A percentile compares a stretch with the other conserved stretches of the same genome.
phyloP scores from a whole-genome alignment of 1,140 invertebrate species.

The Euura lappo region DNA sequence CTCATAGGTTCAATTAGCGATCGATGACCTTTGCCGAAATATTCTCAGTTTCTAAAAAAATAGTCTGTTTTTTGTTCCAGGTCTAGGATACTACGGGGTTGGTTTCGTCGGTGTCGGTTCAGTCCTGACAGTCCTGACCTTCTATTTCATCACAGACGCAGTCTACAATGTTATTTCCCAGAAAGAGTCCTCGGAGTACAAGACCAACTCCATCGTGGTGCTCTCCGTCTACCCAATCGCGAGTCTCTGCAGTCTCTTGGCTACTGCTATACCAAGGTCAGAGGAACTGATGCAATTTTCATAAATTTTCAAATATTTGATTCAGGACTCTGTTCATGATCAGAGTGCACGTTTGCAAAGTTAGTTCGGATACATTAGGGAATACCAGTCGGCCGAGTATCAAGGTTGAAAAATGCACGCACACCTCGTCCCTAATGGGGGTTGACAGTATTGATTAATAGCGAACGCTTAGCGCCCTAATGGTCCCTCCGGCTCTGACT shows the following conservation, averaged over 20 bases:
- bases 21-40: background rate
- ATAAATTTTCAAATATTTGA: background rate
- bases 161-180: slow-evolving; percentile 44
- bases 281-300: slow-evolving; percentile 18
- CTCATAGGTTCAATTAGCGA: too few species aligned
- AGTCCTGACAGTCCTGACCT: slow-evolving; percentile 36
- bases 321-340: background rate
- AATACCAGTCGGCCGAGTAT: background rate
- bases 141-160: slow-evolving; percentile 45
- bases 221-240: slow-evolving; percentile 52
- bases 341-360: background rate
- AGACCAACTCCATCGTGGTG: slow-evolving; percentile 45
- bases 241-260: slow-evolving; percentile 48
- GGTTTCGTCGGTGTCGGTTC: slow-evolving; percentile 37
- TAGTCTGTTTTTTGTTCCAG: slow-evolving; percentile 33
- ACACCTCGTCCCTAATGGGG: slow-evolving; percentile 3
- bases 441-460: slow-evolving; percentile 7
- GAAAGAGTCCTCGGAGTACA: slow-evolving; percentile 45
- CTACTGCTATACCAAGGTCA: slow-evolving; percentile 54
- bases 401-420: background rate
- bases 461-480: background rate
- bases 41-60: background rate
- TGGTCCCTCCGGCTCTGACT: background rate
- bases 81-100: slow-evolving; percentile 40
- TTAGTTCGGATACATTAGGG: background rate